Conservation (phyloP, 2,797 vertebrate genomes). For the Squalus acanthias region DNA sequence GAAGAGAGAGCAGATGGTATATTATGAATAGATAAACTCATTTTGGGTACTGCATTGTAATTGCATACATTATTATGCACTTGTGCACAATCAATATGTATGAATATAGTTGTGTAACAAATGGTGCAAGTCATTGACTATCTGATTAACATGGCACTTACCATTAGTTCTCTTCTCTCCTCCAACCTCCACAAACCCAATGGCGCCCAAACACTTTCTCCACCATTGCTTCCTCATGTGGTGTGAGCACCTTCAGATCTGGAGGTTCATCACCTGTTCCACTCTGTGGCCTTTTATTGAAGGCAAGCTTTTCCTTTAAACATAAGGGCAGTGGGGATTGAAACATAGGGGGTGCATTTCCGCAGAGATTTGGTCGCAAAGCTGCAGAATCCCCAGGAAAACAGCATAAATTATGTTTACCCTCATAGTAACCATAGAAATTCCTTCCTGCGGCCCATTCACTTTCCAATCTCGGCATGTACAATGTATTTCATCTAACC, state of each 20-base stretch:
- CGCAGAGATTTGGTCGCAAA: background rate
- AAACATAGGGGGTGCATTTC: background rate
- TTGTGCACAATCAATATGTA: constrained; percentile 9
- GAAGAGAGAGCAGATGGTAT: background rate
- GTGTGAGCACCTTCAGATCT: background rate
- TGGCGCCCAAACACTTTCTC: background rate
- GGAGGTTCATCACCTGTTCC: background rate
- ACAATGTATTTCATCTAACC: background rate
- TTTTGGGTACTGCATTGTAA: constrained; percentile 10
- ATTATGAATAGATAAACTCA: constrained; percentile 9
- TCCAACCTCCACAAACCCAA: background rate
- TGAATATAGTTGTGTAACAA: constrained; percentile 10
- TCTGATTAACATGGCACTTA: constrained; percentile 6
- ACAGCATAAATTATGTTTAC: background rate
- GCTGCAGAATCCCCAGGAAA: background rate
- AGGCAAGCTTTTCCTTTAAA: background rate
- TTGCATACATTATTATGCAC: constrained; percentile 32
- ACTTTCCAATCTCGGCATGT: background rate
- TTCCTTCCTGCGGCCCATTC: background rate
- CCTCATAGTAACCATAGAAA: background rate
- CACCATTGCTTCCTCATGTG: background rate
- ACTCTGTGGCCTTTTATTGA: background rate
- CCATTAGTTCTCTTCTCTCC: background rate
- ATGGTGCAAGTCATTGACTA: background rate
- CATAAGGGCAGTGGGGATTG: background rate